These are phyloP conservation scores for Pachypeltis micranthus DNA, from an alignment of 1,140 invertebrate genomes.

Conservation along the genomic window DNA sequence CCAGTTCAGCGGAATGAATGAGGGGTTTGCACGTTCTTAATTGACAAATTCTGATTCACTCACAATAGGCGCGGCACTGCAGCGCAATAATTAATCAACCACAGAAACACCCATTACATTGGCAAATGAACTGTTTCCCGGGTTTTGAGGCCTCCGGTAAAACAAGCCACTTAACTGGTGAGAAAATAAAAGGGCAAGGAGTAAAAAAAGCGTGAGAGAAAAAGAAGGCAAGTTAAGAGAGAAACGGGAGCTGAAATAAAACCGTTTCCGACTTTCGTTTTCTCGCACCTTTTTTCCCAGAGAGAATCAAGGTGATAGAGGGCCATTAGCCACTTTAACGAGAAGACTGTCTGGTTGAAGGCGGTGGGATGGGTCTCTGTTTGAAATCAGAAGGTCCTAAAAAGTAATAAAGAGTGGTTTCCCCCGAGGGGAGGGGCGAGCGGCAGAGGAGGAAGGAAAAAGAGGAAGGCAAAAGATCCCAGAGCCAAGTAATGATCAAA, in stretches of 20 bases:
- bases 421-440: background rate
- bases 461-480: slow-evolving; percentile 2
- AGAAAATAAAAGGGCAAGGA: no score
- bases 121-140: no score
- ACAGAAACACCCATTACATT: no score
- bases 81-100: no score
- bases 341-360: background rate
- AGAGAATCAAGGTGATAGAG: slow-evolving; percentile 8
- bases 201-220: no score
- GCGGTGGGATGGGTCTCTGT: slow-evolving; percentile 12
- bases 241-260: background rate
- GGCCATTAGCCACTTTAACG: background rate
- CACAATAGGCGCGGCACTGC: no score
- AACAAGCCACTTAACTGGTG: no score
- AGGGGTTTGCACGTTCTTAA: no score
- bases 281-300: background rate
- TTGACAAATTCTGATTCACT: no score
- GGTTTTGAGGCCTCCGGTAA: no score
- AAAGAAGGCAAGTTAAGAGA: no score
- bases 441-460: slow-evolving; percentile 9
- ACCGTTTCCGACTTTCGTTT: background rate
- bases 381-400: slow-evolving; percentile 6
- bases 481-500: slow-evolving; percentile 1
- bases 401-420: slow-evolving; percentile 11
- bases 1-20: no score